Evolutionary conservation across 2,113 vertebrate genomes (phyloP), one percentile per base, ranked within the genome.

Genomic region (Penelope pileata): DNA sequence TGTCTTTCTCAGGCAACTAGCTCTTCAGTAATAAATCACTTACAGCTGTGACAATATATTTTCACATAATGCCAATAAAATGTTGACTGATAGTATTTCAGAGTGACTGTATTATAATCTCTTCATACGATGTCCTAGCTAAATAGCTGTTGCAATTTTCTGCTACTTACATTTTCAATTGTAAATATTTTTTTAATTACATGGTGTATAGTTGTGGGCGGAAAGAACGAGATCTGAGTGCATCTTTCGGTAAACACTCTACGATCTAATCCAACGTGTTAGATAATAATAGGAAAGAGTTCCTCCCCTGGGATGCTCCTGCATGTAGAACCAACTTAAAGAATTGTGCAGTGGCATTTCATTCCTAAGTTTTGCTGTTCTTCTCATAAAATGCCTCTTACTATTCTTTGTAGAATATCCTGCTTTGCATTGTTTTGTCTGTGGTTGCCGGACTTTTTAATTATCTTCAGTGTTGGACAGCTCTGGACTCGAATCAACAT

Each of bases 401-500:
- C 48, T 88, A 43, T 77, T 92, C 82, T 91, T 90, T 53, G 48
- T 18, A 60, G 66, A 76, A 45, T 96, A 95, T 47, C 64, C 63
- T 94, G 59, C 78, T 92, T 88, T 23, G 3, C 6, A 50, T 47
- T 45, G 30, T 51, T 94, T 86, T 94, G 53, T 82, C 53, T 72
- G 48, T 60, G 75, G 88, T 85, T 95, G 67, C 34, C 69, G 62
- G 34, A 38, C 58, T 72, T 96, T 67, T 83, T 89, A 96, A 91
- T 92, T 98, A 78, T 98, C 98, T 94, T 98, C 98, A 73, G 97
- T 76, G 54, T 98, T 98, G 92, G 99, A 98, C 30, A 98, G 97
- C 69, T 99, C 99, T 69, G 99, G 98, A 88, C 98, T 99, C 0
- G 98, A 98, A 50, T 97, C 98, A 2, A 97, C 97, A 1, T 99